Evolutionary conservation across 2,888 invertebrate species (phyloP), one percentile per base, ranked within the genome.

Genomic region (Mimas tiliae): DNA sequence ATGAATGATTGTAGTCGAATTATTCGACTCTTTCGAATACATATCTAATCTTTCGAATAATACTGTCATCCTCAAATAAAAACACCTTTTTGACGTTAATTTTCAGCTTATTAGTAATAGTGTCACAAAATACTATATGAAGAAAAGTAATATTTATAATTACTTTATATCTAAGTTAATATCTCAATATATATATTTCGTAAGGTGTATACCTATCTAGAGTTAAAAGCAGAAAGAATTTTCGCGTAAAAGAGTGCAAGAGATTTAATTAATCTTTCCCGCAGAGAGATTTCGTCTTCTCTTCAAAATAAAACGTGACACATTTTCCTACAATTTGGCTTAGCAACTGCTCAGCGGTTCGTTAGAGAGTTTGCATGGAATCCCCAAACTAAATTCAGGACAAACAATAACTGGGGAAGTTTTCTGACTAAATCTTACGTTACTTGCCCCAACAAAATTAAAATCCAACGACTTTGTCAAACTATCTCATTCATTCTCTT

Each of bases 361-460:
- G 72, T 67, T 65, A 48, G 66, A 1, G 69, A 77, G 63, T 77
- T 73, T 68, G 51, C 33, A n/a, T 62, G 65, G 64, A 58, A 70
- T 65, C 63, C 64, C 38, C 33, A 52, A 67, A 73, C 70, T 71
- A 63, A 71, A 72, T 66, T 62, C 58, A 62, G 67, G 50, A 66
- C 70, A 65, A 70, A 71, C 67, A 67, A 58, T 69, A 65, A 65
- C 68, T 67, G 14, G 33, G 65, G 21, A 72, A 75, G 67, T 70
- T 76, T 69, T 65, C 64, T 27, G 51, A 51, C 53, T 33, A 47
- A 64, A 53, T 34, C 51, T 62, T 65, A 52, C 52, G 33, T 45
- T 38, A 45, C 27, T 33, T 27, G 45, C 8, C 51, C 34, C 62
- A 62, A 45, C 65, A 68, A 70, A 74, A 74, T 70, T 73, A 74